A percentile compares a stretch with the other conserved stretches of the same genome.
Conservation (phyloP, 1,140 invertebrate genomes). For the Solenopsis fugax region DNA sequence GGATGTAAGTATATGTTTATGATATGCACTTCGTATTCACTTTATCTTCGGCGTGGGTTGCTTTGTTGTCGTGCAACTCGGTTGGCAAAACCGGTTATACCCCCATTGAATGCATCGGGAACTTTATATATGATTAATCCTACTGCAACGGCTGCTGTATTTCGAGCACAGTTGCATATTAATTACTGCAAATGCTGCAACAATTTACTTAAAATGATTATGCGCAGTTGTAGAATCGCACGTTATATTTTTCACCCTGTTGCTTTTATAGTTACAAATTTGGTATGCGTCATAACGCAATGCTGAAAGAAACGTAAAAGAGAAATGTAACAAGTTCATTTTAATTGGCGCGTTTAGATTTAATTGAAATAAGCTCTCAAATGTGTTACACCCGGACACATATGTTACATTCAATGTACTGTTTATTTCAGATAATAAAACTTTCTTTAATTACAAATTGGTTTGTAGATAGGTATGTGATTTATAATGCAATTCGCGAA, state of each 20-base stretch:
- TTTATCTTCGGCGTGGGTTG: slow-evolving; percentile 62
- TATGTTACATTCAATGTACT: neutral
- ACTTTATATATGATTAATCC: slow-evolving; percentile 62
- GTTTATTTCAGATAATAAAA: neutral
- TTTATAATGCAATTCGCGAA: slow-evolving; percentile 13
- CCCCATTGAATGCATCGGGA: slow-evolving; percentile 46
- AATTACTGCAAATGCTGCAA: slow-evolving; percentile 52
- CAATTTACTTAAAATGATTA: slow-evolving; percentile 20
- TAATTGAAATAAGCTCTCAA: neutral
- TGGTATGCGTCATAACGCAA: neutral
- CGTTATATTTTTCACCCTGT: neutral
- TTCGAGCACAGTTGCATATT: slow-evolving; percentile 53
- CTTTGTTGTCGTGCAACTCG: slow-evolving; percentile 60
- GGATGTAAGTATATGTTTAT: slow-evolving; percentile 61
- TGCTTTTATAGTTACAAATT: neutral
- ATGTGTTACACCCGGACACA: neutral
- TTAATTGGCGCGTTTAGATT: neutral
- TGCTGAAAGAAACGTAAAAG: neutral
- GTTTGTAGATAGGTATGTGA: neutral
- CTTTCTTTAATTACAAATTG: slow-evolving; percentile 13
- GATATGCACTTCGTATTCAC: slow-evolving; percentile 62
- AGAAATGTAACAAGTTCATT: neutral
- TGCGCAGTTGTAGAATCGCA: neutral
- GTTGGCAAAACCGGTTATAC: slow-evolving; percentile 58
- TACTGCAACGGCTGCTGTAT: slow-evolving; percentile 11